Percentiles rank a stretch among this genome's conserved stretches.
phyloP scores from a whole-genome alignment of 92 coral and sea anemone species.

The Porites lobata region DNA sequence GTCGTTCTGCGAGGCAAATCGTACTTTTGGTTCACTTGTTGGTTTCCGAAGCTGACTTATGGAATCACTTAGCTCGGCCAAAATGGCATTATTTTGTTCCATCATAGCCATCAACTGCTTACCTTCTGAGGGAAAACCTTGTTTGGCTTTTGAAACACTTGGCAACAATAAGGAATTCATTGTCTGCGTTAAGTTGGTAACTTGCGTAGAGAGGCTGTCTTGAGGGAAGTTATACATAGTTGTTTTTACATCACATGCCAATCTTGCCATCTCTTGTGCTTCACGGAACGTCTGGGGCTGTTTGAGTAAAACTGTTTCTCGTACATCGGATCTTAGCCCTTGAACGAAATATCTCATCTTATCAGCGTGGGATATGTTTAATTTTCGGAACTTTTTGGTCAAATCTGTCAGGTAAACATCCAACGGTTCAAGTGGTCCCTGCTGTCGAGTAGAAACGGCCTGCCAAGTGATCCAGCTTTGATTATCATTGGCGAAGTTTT shows the following conservation, averaged over 20 bases:
- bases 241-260: no score
- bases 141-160: no score
- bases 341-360: conserved; percentile 41
- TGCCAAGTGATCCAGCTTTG: conserved; percentile 12
- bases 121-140: not conserved
- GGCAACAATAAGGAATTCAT: no score
- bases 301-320: conserved; percentile 4
- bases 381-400: not conserved
- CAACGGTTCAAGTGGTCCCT: conserved; percentile 28
- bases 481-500: not conserved
- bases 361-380: conserved; percentile 30
- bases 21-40: not conserved
- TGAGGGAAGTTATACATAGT: no score
- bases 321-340: conserved; percentile 31
- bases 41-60: not conserved
- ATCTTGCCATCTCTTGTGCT: no score
- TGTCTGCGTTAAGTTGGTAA: no score
- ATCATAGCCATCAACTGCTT: not conserved
- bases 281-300: no score
- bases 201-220: no score
- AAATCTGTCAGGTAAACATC: conserved; percentile 40
- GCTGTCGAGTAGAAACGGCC: conserved; percentile 25
- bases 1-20: not conserved
- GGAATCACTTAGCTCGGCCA: not conserved
- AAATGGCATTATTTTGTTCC: not conserved